Evolutionary conservation across 1,140 invertebrate species (phyloP).

Genomic region (Grapholita molesta): DNA sequence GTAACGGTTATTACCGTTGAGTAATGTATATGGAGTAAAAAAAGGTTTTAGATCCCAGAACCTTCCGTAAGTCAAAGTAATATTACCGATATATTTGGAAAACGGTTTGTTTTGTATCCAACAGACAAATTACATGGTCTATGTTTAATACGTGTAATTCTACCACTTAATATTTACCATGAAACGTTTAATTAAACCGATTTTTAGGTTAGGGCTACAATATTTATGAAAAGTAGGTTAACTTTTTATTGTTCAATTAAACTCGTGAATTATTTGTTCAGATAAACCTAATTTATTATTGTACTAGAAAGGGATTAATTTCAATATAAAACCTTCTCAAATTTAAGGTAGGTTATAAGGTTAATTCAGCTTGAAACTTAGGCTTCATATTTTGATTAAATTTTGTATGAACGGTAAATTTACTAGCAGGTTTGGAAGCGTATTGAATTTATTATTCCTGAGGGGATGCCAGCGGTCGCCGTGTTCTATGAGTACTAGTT

Average conservation of each 20-base stretch:
- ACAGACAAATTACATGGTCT: neutral
- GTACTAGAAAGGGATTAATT: neutral
- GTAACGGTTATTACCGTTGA: conserved; percentile 3
- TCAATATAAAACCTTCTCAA: neutral
- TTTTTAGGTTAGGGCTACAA: no score
- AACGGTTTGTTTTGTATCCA: neutral
- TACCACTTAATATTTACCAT: no score
- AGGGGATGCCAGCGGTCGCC: neutral
- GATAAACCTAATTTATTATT: no score
- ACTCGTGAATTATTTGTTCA: no score
- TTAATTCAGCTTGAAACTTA: neutral
- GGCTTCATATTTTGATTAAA: neutral
- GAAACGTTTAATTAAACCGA: no score
- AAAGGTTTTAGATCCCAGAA: neutral
- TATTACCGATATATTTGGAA: neutral
- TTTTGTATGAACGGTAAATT: neutral
- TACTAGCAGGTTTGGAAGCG: neutral
- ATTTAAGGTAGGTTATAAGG: neutral
- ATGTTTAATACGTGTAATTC: no score
- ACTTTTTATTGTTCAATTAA: no score
- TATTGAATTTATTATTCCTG: neutral
- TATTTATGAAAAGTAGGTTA: no score
- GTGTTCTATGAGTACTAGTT: neutral
- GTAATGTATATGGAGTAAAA: neutral
- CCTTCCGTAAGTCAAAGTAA: neutral